A percentile compares a stretch with the other conserved stretches of the same genome.
Evolutionary conservation across 2,113 vertebrate species (phyloP).

Genomic region (Vombatus ursinus): DNA sequence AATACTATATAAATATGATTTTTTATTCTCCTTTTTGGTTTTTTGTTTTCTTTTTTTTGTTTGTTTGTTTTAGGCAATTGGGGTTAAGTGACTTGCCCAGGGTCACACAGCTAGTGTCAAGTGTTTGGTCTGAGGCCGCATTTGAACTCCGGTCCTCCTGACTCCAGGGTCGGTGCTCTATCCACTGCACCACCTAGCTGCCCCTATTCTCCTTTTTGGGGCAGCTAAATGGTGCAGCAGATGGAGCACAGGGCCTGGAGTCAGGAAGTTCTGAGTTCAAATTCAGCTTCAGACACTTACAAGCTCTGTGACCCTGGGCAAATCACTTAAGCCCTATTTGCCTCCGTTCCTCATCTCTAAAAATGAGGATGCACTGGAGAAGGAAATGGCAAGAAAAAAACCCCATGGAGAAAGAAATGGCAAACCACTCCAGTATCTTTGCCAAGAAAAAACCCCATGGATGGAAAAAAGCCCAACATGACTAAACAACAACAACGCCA

Average conservation of each 20-base stretch:
- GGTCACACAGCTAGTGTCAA: too few relatives aligned
- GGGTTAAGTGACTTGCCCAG: too few relatives aligned
- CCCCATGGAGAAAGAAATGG: neutral
- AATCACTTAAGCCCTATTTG: neutral
- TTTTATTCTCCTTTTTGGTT: neutral
- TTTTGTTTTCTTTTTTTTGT: too few relatives aligned
- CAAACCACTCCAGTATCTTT: neutral
- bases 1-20: neutral
- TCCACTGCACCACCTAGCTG: too few relatives aligned
- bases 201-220: neutral
- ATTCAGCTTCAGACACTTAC: neutral
- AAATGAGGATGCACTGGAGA: neutral
- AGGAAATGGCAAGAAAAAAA: neutral
- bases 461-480: neutral
- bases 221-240: neutral
- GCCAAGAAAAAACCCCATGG: neutral
- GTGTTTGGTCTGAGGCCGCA: too few relatives aligned
- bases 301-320: neutral
- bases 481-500: neutral
- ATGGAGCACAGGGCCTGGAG: neutral
- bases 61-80: too few relatives aligned
- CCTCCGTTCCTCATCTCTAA: neutral
- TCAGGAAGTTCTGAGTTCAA: neutral
- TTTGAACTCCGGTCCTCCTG: too few relatives aligned
- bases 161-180: too few relatives aligned